A percentile compares a stretch with the other conserved stretches of the same genome.
These are phyloP conservation scores for Cydia splendana DNA, from an alignment of 1,140 invertebrate species.

Conservation along the genomic window DNA sequence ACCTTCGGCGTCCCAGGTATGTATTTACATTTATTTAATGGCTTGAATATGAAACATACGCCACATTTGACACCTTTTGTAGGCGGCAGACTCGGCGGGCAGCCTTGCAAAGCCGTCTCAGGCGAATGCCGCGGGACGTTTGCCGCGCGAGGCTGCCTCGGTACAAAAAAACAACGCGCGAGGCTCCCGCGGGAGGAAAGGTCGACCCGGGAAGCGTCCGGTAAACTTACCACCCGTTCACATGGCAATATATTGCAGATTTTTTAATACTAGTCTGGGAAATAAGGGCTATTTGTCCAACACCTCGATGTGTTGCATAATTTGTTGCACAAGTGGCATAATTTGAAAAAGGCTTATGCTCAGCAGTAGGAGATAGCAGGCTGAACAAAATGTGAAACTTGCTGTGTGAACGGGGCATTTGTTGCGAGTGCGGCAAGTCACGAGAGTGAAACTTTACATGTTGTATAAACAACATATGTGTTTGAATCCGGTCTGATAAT, in stretches of 20 bases:
- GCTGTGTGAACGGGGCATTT: too few species aligned
- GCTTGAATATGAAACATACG: background rate
- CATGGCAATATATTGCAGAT: background rate
- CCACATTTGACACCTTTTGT: background rate
- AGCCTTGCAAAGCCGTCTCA: background rate
- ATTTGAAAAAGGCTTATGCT: too few species aligned
- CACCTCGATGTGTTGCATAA: too few species aligned
- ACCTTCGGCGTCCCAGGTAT: slow-evolving; percentile 53
- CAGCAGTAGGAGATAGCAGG: too few species aligned
- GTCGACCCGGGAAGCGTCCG: slow-evolving; percentile 1
- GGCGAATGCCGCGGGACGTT: slow-evolving; percentile 2
- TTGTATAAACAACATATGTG: too few species aligned
- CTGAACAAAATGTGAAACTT: too few species aligned
- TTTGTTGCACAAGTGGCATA: too few species aligned
- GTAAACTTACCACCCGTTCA: slow-evolving; percentile 1
- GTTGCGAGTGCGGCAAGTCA: too few species aligned
- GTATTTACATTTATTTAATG: background rate
- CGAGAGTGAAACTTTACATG: too few species aligned
- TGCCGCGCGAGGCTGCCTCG: background rate
- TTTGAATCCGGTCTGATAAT: too few species aligned
- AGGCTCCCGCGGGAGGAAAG: background rate
- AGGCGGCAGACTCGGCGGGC: slow-evolving; percentile 4
- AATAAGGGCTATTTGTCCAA: too few species aligned
- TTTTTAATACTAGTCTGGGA: too few species aligned
- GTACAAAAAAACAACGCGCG: background rate